Evolutionary conservation across 2,888 invertebrate genomes (phyloP), one percentile per base, ranked within the genome.

Genomic region (Xanthia togata): DNA sequence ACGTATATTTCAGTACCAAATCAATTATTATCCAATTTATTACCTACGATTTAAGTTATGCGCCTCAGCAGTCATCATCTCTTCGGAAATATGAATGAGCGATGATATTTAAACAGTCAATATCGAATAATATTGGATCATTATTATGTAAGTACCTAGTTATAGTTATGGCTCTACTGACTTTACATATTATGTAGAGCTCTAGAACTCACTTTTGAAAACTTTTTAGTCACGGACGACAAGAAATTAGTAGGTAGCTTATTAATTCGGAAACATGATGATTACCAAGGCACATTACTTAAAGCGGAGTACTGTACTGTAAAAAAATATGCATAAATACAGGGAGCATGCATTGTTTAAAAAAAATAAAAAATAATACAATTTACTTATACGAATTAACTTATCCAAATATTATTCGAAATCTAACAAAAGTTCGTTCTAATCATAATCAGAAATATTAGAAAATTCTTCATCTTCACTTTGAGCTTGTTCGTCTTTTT

Each of bases 381-480:
- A n/a, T n/a, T n/a, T n/a, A n/a, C n/a, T n/a, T n/a, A n/a, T n/a
- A n/a, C n/a, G n/a, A n/a, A n/a, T n/a, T 8, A 41, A 74, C 50
- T 59, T 67, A 44, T 17, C 2, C 35, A 23, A 38, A 60, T 50
- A 53, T n/a, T 31, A 65, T 26, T 53, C 62, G 23, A 23, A 38
- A 26, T n/a, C n/a, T 53, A 1, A 31, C 9, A 11, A 41, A n/a
- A 47, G 23, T 26, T 41, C n/a, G 12, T 23, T 44, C 26, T 68
- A 77, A 69, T 77, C 76, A 44, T 67, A 76, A 82, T 35, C 2
- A n/a, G 23, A 53, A 53, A 53, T 53, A 53, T 53, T 53, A 31
- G 12, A 55, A 55, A 77, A 38, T 20, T 77, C 76, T 63, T 79
- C 65, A 12, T 76, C 76, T 9, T 73, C 44, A 47, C 44, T 68